Base-by-base conservation (phyloP, 2,888 invertebrate species). In the Ichneumoninae sp. region DNA sequence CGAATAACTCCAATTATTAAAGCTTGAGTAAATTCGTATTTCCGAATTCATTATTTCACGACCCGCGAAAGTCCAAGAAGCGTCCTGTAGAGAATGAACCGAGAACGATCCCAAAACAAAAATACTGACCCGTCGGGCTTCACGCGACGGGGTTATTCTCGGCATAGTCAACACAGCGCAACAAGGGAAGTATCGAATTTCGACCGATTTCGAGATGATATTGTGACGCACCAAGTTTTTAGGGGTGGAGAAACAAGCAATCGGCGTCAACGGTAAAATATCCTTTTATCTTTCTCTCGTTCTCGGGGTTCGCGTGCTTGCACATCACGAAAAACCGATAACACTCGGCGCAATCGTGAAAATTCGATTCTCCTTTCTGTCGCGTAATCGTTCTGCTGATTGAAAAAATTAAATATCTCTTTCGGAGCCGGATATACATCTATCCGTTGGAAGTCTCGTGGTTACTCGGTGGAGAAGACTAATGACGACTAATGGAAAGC, bases 291-390 rank as follows among this genome's bases (percentile, higher is more conserved):
- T 72, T 50, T 66, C 5, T 50, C 68, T 36, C 50, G 33, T 47
- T 76, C 70, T 44, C 76, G 44, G 57, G 1, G 33, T 36, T 47
- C 65, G 36, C 57, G 13, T 26, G 26, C 40, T 44, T 44, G 72
- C 40, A 33, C 70, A 54, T 52, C n/a, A 30, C 52, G 36, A 65
- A 82, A 82, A 82, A 40, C 72, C 62, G 68, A 82, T 78, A 82
- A 78, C 66, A 50, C 30, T 62, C 50, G 30, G 50, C 52, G 82
- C 52, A 62, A 78, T 82, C 77, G 72, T 74, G 68, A 68, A 72
- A 60, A 78, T 69, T 66, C 68, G 52, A 80, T 80, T 83, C 44
- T 69, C 54, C 44, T 54, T 30, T 76, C 13, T 62, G 22, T 52
- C n/a, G 44, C 50, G 30, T 52, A 19, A 82, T 72, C 22, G 66